phyloP scores from a whole-genome alignment of 2,113 vertebrate species.

The Echinops telfairi region DNA sequence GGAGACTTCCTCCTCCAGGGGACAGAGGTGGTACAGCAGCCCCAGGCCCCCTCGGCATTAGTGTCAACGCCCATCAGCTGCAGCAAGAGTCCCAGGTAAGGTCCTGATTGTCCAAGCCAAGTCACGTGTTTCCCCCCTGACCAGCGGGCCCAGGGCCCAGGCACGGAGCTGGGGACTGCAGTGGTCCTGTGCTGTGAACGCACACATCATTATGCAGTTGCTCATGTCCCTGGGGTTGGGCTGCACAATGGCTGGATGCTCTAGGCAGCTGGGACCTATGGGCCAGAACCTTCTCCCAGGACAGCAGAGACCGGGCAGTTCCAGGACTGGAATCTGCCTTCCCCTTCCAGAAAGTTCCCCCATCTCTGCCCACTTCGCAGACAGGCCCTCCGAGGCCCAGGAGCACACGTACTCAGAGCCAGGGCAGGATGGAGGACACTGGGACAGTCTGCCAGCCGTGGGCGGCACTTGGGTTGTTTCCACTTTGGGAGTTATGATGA shows the following conservation, averaged over 20 bases:
- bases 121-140: not conserved
- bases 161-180: not conserved
- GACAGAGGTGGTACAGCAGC: not conserved
- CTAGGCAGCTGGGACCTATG: no score
- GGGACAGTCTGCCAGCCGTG: not conserved
- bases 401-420: no score
- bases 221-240: no score
- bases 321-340: not conserved
- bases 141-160: not conserved
- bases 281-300: not conserved
- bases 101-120: not conserved
- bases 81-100: not conserved
- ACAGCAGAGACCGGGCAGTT: not conserved
- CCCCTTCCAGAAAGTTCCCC: not conserved
- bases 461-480: not conserved
- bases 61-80: not conserved
- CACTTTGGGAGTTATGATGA: not conserved
- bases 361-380: not conserved
- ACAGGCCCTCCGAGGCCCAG: not conserved
- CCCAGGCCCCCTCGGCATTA: not conserved
- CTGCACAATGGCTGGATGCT: no score
- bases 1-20: not conserved
- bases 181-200: no score
- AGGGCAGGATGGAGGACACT: not conserved
- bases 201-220: no score